A percentile compares a stretch with the other conserved stretches of the same genome.
These are phyloP conservation scores for Enteromius mattozi DNA, from an alignment of 2,797 vertebrate genomes.

Conservation along the genomic window DNA sequence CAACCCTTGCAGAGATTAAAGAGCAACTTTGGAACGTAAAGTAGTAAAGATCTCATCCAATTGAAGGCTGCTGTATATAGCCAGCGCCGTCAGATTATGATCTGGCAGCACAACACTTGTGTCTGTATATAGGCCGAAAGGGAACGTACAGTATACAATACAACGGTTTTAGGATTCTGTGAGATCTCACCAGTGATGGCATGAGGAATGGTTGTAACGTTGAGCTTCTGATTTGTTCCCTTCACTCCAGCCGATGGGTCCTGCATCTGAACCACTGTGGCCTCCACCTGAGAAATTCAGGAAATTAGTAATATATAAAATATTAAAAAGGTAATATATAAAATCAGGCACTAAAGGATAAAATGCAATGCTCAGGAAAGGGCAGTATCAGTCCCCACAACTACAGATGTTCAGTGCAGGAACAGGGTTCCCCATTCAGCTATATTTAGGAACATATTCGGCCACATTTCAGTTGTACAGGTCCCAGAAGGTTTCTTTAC, in stretches of 20 bases:
- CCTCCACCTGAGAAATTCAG: conserved; percentile 80
- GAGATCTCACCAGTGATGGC: conserved; percentile 83
- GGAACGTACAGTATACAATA: background rate
- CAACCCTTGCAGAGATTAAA: conserved; percentile 66
- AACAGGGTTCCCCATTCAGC: background rate
- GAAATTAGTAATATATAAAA: background rate
- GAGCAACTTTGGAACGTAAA: conserved; percentile 61
- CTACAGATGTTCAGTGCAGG: background rate
- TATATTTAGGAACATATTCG: background rate
- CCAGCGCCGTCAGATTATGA: conserved; percentile 66
- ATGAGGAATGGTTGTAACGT: conserved; percentile 84
- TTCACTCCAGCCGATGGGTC: conserved; percentile 83
- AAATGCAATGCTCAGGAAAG: background rate
- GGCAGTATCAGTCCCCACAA: background rate
- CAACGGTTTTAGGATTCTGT: background rate
- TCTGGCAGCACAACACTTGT: conserved; percentile 9
- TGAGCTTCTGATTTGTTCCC: conserved; percentile 85
- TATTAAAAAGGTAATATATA: background rate
- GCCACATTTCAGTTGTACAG: background rate
- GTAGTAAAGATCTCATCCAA: conserved; percentile 71
- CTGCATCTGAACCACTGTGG: conserved; percentile 90
- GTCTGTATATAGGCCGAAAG: background rate
- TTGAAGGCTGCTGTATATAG: conserved; percentile 71
- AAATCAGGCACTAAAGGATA: background rate
- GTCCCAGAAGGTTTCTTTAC: background rate